These are phyloP conservation scores for Acrocephalus kingi DNA, from an alignment of 2,113 vertebrate genomes.

Conservation along the genomic window DNA sequence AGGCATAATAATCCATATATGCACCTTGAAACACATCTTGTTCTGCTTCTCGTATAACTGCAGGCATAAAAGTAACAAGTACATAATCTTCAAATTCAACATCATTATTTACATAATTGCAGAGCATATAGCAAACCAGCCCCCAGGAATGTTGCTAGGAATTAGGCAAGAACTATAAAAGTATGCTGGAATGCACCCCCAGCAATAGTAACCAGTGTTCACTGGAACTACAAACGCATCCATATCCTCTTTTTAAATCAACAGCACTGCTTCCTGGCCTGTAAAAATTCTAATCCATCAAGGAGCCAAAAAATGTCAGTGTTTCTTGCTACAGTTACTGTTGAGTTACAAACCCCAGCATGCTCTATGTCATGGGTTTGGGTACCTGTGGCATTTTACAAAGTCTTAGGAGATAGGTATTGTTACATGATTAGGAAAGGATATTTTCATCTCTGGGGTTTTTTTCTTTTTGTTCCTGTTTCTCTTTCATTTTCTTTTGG, in stretches of 20 bases:
- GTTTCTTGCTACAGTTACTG: not conserved
- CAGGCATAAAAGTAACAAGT: not conserved
- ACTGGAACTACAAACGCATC: not conserved
- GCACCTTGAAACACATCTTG: not conserved
- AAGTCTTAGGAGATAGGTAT: not conserved
- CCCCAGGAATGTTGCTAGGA: not conserved
- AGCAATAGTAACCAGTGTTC: not conserved
- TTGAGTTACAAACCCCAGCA: not conserved
- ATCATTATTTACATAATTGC: not conserved
- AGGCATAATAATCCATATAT: not conserved
- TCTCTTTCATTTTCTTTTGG: not conserved
- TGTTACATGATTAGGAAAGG: not conserved
- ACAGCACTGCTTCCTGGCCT: not conserved
- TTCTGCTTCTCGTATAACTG: not conserved
- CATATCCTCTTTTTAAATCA: not conserved
- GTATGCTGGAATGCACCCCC: not conserved
- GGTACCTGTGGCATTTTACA: not conserved
- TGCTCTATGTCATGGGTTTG: not conserved
- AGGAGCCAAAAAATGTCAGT: not conserved
- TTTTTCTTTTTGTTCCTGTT: not conserved
- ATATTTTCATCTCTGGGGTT: not conserved
- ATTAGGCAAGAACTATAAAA: not conserved
- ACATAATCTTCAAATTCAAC: not conserved
- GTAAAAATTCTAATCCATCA: not conserved
- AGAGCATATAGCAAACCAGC: not conserved